Conservation (phyloP, 2,888 invertebrate genomes). For the Dryobotodes eremita region DNA sequence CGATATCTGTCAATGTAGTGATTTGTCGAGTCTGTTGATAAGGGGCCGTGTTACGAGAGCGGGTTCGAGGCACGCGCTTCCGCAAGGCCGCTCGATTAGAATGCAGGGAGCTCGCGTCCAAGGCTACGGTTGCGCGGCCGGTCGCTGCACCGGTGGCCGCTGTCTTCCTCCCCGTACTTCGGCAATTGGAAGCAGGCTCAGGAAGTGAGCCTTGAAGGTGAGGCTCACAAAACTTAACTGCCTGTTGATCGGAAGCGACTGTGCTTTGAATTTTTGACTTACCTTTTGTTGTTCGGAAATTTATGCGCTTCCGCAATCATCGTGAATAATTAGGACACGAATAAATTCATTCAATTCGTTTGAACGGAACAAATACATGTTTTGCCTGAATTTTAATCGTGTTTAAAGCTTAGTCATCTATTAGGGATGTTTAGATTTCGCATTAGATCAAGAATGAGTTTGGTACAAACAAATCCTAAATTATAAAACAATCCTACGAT, state of each 20-base stretch:
- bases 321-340: constrained; percentile 76
- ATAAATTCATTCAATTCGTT: constrained; percentile 56
- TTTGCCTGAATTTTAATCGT: constrained; percentile 35
- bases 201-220: constrained; percentile 88
- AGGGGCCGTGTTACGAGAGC: constrained; percentile 85
- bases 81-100: constrained; percentile 90
- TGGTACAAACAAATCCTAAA: neutral
- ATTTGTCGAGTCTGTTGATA: constrained; percentile 78
- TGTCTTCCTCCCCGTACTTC: constrained; percentile 86
- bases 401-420: constrained; percentile 33
- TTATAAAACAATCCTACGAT: constrained; percentile 65
- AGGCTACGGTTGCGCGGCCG: constrained; percentile 87
- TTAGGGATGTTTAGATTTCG: constrained; percentile 11
- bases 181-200: constrained; percentile 82
- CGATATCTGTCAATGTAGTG: constrained; percentile 68
- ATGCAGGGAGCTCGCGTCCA: constrained; percentile 90
- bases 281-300: constrained; percentile 79
- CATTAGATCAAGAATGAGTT: constrained; percentile 16
- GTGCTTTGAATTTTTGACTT: constrained; percentile 87
- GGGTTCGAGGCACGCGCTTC: constrained; percentile 86
- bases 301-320: constrained; percentile 78
- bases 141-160: constrained; percentile 87
- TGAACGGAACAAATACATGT: constrained; percentile 30
- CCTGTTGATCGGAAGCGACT: constrained; percentile 86
- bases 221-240: constrained; percentile 81